phyloP scores from a whole-genome alignment of 1,140 invertebrate species.

The Melanaphis sacchari region DNA sequence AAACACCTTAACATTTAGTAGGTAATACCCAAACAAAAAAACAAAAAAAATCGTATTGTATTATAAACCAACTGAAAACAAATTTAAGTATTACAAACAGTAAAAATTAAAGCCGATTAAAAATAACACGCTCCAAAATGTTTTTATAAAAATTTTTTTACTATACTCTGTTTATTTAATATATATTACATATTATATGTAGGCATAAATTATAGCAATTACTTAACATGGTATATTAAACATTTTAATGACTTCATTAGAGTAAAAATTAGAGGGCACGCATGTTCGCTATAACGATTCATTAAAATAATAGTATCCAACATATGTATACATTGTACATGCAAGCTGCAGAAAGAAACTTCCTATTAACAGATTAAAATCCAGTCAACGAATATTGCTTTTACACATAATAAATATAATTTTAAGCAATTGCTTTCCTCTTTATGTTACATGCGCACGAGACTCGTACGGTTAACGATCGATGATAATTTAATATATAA shows the following conservation, averaged over 20 bases:
- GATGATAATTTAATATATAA: not conserved
- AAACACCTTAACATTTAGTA: not conserved
- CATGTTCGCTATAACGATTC: not conserved
- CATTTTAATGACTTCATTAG: slow-evolving; percentile 7
- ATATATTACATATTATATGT: not conserved
- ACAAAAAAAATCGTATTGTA: not conserved
- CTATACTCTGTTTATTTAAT: not conserved
- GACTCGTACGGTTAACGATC: not conserved
- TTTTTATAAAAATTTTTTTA: not conserved
- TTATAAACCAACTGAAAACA: not conserved
- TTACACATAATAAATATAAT: not conserved
- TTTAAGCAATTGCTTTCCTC: not conserved
- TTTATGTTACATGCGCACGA: not conserved
- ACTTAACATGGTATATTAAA: not conserved
- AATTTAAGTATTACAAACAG: not conserved
- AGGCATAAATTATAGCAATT: not conserved
- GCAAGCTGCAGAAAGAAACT: not conserved
- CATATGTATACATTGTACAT: not conserved
- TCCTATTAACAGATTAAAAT: slow-evolving; percentile 26
- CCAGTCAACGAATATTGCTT: not conserved
- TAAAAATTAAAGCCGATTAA: not conserved
- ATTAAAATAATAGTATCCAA: not conserved
- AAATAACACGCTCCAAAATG: not conserved
- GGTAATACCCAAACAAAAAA: not conserved
- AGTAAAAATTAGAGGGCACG: not conserved